These are phyloP conservation scores for Penaeus vannamei DNA, from an alignment of 1,140 invertebrate genomes.

Conservation along the genomic window DNA sequence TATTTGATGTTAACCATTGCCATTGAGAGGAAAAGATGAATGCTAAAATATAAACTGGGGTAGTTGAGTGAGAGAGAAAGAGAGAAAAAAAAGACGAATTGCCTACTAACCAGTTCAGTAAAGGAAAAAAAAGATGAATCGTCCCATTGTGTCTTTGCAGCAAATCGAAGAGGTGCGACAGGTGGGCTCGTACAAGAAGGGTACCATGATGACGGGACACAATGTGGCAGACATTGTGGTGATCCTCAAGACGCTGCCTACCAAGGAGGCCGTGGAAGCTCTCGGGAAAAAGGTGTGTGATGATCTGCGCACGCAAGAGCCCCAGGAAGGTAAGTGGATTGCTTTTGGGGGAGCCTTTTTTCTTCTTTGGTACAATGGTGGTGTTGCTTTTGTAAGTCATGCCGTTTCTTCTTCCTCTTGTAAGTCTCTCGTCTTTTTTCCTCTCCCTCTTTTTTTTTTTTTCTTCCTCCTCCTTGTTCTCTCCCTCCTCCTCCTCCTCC, in stretches of 20 bases:
- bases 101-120: too few relatives aligned
- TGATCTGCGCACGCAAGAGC: slow-evolving; percentile 80
- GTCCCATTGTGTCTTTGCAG: slow-evolving; percentile 73
- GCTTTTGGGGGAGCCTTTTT: neutral
- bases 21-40: too few relatives aligned
- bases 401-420: neutral
- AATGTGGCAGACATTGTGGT: slow-evolving; percentile 97
- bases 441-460: neutral
- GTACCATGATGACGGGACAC: slow-evolving; percentile 95
- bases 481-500: too few relatives aligned
- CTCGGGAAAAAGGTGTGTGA: slow-evolving; percentile 90
- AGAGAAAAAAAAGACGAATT: too few relatives aligned
- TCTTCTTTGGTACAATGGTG: neutral
- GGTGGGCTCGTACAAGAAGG: slow-evolving; percentile 98
- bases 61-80: too few relatives aligned
- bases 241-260: slow-evolving; percentile 97
- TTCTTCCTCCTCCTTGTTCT: neutral
- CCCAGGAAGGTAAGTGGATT: slow-evolving; percentile 72
- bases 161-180: slow-evolving; percentile 96
- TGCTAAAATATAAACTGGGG: too few relatives aligned
- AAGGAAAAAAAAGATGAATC: neutral
- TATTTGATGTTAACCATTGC: too few relatives aligned
- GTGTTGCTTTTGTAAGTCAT: slow-evolving; percentile 11
- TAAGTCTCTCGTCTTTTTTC: neutral
- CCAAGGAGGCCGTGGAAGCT: slow-evolving; percentile 93